A percentile compares a stretch with the other conserved stretches of the same genome.
Conservation (phyloP, 2,888 invertebrate species). For the Agrilus biguttatus region DNA sequence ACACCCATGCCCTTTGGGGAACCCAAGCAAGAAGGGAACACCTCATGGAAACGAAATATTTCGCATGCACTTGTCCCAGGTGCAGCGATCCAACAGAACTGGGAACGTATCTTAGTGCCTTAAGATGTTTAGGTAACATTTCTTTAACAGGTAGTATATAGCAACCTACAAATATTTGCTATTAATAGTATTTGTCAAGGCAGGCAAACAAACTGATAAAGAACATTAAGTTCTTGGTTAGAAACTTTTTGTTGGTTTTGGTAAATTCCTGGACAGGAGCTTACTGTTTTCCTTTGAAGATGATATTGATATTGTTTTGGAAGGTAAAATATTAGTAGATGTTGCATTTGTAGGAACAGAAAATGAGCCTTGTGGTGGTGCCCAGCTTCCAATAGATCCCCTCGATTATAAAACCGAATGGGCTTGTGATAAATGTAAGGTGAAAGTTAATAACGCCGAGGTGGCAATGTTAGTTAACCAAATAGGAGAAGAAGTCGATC, state of each 20-base stretch:
- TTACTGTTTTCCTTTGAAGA: too few relatives aligned
- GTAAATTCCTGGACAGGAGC: too few relatives aligned
- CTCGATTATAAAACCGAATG: conserved; percentile 58
- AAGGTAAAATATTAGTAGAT: too few relatives aligned
- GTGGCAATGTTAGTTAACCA: conserved; percentile 51
- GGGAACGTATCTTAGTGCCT: conserved; percentile 56
- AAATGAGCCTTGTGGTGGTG: conserved; percentile 36
- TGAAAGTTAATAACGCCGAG: conserved; percentile 48
- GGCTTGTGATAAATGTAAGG: conserved; percentile 57
- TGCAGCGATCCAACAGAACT: conserved; percentile 72
- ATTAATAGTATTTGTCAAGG: too few relatives aligned
- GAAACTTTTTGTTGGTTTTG: too few relatives aligned
- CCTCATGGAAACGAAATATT: conserved; percentile 64
- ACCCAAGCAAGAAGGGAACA: conserved; percentile 69
- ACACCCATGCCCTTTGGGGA: conserved; percentile 79
- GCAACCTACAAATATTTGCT: too few relatives aligned
- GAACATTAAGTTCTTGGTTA: too few relatives aligned
- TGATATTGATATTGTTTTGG: too few relatives aligned
- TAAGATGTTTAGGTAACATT: conserved; percentile 44
- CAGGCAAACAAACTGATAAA: too few relatives aligned
- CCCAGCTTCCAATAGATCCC: conserved; percentile 56
- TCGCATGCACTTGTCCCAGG: conserved; percentile 55
- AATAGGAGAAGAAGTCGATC: conserved; percentile 65
- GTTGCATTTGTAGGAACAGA: conserved; percentile 22
- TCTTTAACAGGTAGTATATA: too few relatives aligned